Evolutionary conservation across 2,888 invertebrate genomes (phyloP).

Genomic region (Limnephilus auricula): DNA sequence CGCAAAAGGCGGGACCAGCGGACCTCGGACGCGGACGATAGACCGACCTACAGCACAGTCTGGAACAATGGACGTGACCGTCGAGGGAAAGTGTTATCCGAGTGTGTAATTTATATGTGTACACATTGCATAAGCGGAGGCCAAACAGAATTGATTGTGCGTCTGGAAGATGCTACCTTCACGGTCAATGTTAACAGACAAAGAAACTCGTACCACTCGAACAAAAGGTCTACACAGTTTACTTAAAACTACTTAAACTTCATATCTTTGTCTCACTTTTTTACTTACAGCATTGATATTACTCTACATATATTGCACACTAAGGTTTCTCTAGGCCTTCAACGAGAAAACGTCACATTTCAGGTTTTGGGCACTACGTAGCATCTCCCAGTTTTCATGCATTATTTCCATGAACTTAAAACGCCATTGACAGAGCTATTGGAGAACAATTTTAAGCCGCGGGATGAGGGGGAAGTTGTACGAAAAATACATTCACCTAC

Average conservation of each 20-base stretch:
- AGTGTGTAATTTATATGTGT: constrained; percentile 46
- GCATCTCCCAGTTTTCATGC: not conserved
- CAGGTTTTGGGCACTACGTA: not conserved
- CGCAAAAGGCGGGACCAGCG: constrained; percentile 23
- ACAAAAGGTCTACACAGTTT: not conserved
- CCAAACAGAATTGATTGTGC: constrained; percentile 6
- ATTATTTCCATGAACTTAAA: not conserved
- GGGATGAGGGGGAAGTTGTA: no score
- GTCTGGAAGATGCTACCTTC: constrained; percentile 12
- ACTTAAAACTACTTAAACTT: not conserved
- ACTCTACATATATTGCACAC: not conserved
- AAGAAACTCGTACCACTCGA: not conserved
- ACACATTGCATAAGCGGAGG: constrained; percentile 54
- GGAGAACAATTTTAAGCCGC: no score
- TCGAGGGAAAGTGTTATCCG: constrained; percentile 61
- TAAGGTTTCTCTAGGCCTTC: not conserved
- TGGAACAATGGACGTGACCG: constrained; percentile 45
- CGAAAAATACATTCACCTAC: no score
- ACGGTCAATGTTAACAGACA: constrained; percentile 27
- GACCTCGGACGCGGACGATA: not conserved
- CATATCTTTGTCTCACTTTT: not conserved
- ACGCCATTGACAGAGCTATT: no score
- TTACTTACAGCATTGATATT: not conserved
- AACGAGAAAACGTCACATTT: not conserved
- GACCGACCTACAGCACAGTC: constrained; percentile 50